A percentile compares a stretch with the other conserved stretches of the same genome.
Evolutionary conservation across 2,113 vertebrate genomes (phyloP).

Genomic region (Pheucticus melanocephalus): DNA sequence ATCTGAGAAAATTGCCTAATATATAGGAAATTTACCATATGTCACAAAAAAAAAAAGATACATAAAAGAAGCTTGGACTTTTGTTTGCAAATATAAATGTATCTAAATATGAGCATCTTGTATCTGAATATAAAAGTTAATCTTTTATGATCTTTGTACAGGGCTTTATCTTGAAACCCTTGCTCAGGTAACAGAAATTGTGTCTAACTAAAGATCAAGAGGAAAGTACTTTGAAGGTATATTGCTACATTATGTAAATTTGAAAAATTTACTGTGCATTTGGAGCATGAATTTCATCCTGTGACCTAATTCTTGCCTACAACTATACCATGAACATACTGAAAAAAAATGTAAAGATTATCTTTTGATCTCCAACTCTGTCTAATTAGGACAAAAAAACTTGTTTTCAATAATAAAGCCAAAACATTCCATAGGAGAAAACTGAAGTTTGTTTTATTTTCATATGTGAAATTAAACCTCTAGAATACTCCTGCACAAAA

Average conservation of each 20-base stretch:
- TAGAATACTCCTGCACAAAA: background rate
- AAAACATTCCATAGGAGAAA: background rate
- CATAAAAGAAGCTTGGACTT: background rate
- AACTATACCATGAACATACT: background rate
- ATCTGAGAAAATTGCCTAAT: background rate
- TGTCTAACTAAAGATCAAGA: background rate
- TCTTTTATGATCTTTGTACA: background rate
- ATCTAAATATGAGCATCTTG: background rate
- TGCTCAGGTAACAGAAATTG: background rate
- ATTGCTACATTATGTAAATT: background rate
- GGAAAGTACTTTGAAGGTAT: background rate
- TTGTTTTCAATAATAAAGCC: background rate
- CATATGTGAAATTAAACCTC: background rate
- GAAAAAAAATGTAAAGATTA: background rate
- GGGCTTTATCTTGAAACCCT: background rate
- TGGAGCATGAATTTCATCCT: background rate
- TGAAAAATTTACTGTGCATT: background rate
- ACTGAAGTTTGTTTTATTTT: background rate
- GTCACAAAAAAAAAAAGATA: background rate
- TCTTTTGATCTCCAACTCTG: background rate
- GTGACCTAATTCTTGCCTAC: conserved; percentile 1
- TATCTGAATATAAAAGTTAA: background rate
- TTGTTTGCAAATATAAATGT: background rate
- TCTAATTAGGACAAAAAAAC: background rate
- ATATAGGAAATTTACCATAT: background rate